Percentiles rank a stretch among this genome's conserved stretches.
Evolutionary conservation across 2,888 invertebrate species (phyloP).

Genomic region (Orchestes rusci): DNA sequence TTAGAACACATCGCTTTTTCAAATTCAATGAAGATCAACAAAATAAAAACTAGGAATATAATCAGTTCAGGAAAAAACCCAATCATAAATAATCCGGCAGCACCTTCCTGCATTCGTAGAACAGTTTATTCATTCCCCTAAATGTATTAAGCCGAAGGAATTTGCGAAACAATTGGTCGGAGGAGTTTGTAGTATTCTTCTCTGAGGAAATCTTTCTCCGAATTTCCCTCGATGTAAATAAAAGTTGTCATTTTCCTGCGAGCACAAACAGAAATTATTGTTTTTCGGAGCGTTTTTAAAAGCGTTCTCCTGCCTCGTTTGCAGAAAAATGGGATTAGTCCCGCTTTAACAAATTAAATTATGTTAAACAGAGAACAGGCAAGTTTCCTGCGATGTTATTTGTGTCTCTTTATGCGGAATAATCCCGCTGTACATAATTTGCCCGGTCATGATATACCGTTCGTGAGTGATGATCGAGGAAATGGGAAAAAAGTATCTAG

Average conservation of each 20-base stretch:
- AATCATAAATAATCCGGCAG: constrained; percentile 45
- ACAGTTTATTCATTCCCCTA: constrained; percentile 39
- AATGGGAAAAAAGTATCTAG: too few relatives aligned
- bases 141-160: constrained; percentile 41
- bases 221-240: constrained; percentile 45
- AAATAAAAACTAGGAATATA: too few relatives aligned
- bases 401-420: too few relatives aligned
- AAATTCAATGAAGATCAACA: too few relatives aligned
- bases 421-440: too few relatives aligned
- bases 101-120: constrained; percentile 40
- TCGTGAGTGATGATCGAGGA: too few relatives aligned
- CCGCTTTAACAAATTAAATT: constrained; percentile 37
- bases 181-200: too few relatives aligned
- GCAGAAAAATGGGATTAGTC: constrained; percentile 37
- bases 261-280: constrained; percentile 25
- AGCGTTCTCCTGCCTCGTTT: constrained; percentile 28
- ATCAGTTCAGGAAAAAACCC: constrained; percentile 43
- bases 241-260: constrained; percentile 40
- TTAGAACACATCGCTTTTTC: too few relatives aligned
- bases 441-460: too few relatives aligned
- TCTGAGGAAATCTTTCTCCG: constrained; percentile 31
- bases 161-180: constrained; percentile 38
- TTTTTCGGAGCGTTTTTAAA: constrained; percentile 27
- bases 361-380: constrained; percentile 26
- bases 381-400: too few relatives aligned